phyloP scores from a whole-genome alignment of 2,797 vertebrate species.

The Fratercula arctica region DNA sequence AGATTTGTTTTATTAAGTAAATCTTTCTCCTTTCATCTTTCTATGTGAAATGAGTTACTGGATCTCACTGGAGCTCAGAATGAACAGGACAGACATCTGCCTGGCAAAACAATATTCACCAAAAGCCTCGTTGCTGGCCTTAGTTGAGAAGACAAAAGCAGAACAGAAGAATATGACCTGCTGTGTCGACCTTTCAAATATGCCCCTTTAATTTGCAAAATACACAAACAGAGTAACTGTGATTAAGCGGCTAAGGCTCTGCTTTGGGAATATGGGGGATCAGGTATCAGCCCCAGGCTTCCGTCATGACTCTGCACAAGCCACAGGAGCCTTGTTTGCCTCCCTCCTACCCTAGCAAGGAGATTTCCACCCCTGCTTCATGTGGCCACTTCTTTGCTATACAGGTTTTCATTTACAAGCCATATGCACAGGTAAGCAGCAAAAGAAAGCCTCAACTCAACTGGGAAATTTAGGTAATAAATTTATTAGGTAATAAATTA shows the following conservation, averaged over 20 bases:
- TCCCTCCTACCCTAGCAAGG: background rate
- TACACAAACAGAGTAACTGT: rapidly evolving
- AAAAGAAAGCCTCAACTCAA: background rate
- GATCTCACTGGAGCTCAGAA: background rate
- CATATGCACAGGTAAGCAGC: background rate
- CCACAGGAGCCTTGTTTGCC: background rate
- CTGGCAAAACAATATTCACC: background rate
- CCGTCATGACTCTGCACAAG: background rate
- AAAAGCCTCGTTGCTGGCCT: background rate
- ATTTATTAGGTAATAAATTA: background rate
- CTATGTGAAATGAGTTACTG: background rate
- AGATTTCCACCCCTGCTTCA: background rate
- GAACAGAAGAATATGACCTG: background rate
- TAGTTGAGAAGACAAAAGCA: background rate
- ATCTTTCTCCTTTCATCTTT: conserved; percentile 43
- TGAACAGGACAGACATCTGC: background rate
- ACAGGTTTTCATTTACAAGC: background rate
- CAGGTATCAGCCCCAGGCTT: background rate
- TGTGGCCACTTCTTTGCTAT: background rate
- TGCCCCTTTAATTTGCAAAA: background rate
- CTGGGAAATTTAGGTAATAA: background rate
- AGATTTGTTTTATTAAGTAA: conserved; percentile 31
- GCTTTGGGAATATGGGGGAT: background rate
- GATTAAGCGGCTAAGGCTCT: background rate
- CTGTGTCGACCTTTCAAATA: background rate